Evolutionary conservation across 2,888 invertebrate genomes (phyloP), one percentile per base, ranked within the genome.

Genomic region (Lepidonotus clava): DNA sequence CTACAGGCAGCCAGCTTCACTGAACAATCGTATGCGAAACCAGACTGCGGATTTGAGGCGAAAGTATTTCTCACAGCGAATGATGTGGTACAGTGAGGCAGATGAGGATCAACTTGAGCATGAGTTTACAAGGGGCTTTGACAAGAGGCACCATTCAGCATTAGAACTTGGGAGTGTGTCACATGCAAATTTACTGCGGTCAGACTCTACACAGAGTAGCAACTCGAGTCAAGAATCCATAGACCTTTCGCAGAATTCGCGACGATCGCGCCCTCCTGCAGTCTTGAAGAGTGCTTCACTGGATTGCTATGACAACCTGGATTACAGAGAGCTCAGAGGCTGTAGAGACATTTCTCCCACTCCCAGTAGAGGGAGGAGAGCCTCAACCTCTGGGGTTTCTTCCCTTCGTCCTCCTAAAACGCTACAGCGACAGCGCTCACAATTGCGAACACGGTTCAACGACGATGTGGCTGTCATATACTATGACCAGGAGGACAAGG

Each of bases 41-140:
- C 71, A 71, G 38, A 71, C 21, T 5, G 61, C 66, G 14, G 85
- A 85, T 21, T 34, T 85, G 34, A 40, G 85, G 28, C 67, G 85
- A 11, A 85, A 85, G 76, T 66, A 85, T 40, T 85, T 71, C 34
- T 61, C 85, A 28, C 85, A 85, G 51, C n/a, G 76, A 34, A 40
- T 85, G 71, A 85, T 85, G 85, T 85, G 85, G 85, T 85, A 85
- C 46, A 71, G 85, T 21, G 85, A 85, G 34, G 85, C 71, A 8
- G 34, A 46, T 32, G 85, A 85, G 32, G 51, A 28, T 5, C 76
- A 66, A 28, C 18, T 85, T 0, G 67, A 67, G 18, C 41, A 14
- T 18, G 38, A 71, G 11, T 51, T 67, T 1, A 36, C 53, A 34
- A 24, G 53, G 24, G n/a, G 24, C 34, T 38, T 71, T 34, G 80